A percentile compares a stretch with the other conserved stretches of the same genome.
Evolutionary conservation across 2,888 invertebrate genomes (phyloP).

Genomic region (Ormyrus nitidulus): DNA sequence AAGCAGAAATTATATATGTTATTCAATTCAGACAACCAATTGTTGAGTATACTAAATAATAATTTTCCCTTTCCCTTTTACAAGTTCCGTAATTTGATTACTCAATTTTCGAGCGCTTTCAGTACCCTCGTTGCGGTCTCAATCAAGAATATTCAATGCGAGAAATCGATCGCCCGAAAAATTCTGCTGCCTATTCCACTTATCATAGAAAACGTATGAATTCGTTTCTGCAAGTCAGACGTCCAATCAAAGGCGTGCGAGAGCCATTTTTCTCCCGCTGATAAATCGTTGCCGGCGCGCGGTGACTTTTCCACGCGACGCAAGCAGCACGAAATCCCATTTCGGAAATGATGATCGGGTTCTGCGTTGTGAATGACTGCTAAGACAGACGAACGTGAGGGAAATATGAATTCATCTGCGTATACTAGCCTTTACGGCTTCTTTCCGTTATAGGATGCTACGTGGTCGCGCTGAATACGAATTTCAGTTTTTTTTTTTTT

Average conservation of each 20-base stretch:
- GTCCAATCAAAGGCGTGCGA: conserved; percentile 26
- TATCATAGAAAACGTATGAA: not conserved
- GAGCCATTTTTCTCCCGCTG: conserved; percentile 48
- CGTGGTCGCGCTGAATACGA: conserved; percentile 28
- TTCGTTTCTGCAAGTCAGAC: conserved; percentile 51
- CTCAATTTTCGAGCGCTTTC: too few relatives aligned
- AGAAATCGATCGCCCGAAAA: conserved; percentile 45
- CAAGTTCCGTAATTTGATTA: too few relatives aligned
- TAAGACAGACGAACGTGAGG: conserved; percentile 31
- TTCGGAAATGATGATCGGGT: conserved; percentile 54
- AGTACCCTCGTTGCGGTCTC: not conserved
- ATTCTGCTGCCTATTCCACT: conserved; percentile 7
- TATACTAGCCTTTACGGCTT: conserved; percentile 10
- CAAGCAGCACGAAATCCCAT: conserved; percentile 51
- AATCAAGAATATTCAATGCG: conserved; percentile 12
- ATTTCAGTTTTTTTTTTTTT: conserved; percentile 37
- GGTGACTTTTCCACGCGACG: conserved; percentile 2
- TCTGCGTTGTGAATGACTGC: conserved; percentile 17
- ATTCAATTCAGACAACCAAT: too few relatives aligned
- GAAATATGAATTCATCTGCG: conserved; percentile 20
- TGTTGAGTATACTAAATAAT: not conserved
- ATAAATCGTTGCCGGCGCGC: conserved; percentile 61
- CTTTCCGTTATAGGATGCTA: not conserved
- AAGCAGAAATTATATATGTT: too few relatives aligned
- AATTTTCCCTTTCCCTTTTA: conserved; percentile 7